Percentiles rank a stretch among this genome's conserved stretches.
Evolutionary conservation across 2,888 invertebrate species (phyloP).

Genomic region (Mythimna loreyi): DNA sequence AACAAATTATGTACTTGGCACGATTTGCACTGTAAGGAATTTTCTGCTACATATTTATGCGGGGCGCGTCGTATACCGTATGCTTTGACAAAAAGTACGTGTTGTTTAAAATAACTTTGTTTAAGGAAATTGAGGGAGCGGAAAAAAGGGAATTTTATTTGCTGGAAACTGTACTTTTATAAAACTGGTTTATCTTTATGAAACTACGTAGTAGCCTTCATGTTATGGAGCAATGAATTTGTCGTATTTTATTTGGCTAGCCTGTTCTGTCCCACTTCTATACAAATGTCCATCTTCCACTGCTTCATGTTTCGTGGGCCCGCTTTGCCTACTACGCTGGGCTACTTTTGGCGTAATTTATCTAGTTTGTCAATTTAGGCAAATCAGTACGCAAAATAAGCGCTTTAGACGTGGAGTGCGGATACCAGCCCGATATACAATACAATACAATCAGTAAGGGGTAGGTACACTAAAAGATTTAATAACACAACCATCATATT

Average conservation of each 20-base stretch:
- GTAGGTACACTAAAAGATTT: slow-evolving; percentile 26
- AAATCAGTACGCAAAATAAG: background rate
- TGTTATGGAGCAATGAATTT: background rate
- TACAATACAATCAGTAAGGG: no score
- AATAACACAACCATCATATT: slow-evolving; percentile 1
- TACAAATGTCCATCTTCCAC: no score
- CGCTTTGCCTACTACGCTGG: no score
- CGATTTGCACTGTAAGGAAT: slow-evolving; percentile 18
- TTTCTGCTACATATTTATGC: slow-evolving; percentile 35
- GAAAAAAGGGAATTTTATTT: slow-evolving; percentile 2
- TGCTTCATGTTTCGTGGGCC: no score
- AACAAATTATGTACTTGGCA: slow-evolving; percentile 18
- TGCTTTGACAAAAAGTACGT: slow-evolving; percentile 52
- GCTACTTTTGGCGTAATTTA: no score
- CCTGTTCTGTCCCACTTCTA: no score
- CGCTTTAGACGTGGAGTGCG: no score
- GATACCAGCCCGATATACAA: no score
- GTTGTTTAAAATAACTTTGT: slow-evolving; percentile 39
- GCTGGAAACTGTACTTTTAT: background rate
- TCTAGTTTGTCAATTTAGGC: background rate
- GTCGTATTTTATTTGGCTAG: no score
- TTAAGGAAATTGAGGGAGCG: slow-evolving; percentile 29
- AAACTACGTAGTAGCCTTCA: background rate
- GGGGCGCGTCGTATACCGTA: slow-evolving; percentile 10
- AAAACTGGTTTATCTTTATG: no score